Conservation (phyloP, 2,888 invertebrate species). For the Scelioninae gen. 2 region DNA sequence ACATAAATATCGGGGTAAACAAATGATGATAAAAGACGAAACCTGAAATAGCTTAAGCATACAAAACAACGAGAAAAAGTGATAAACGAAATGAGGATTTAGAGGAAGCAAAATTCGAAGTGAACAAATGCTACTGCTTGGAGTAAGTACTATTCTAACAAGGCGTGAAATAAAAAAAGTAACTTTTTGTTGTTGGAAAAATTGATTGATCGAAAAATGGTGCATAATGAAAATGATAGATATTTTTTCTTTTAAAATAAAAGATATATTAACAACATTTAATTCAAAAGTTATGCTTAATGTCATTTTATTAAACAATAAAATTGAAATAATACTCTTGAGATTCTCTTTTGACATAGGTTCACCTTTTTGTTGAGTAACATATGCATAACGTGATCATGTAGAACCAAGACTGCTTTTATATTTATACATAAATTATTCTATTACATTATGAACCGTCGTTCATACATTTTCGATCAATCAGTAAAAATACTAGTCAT, state of each 20-base stretch:
- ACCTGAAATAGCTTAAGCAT: constrained; percentile 17
- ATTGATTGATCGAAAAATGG: constrained; percentile 13
- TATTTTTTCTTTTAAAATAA: no score
- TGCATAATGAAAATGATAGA: no score
- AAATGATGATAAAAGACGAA: constrained; percentile 32
- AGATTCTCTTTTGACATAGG: no score
- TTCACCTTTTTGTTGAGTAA: no score
- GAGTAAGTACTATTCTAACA: constrained; percentile 21
- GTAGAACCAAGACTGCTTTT: no score
- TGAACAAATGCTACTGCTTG: constrained; percentile 30
- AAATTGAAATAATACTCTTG: no score
- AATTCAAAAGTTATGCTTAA: no score
- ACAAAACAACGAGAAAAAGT: constrained; percentile 40
- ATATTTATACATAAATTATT: no score
- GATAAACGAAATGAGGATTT: constrained; percentile 39
- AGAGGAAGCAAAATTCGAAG: constrained; percentile 32
- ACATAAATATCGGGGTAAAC: constrained; percentile 24
- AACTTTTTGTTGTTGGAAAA: constrained; percentile 37
- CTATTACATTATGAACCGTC: no score
- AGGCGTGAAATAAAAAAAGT: constrained; percentile 21
- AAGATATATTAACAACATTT: no score
- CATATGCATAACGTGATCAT: no score
- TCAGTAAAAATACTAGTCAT: constrained; percentile 18
- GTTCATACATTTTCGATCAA: constrained; percentile 34
- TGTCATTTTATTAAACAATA: no score